Conservation (phyloP, 2,888 invertebrate species). For the Trachelus tabidus region DNA sequence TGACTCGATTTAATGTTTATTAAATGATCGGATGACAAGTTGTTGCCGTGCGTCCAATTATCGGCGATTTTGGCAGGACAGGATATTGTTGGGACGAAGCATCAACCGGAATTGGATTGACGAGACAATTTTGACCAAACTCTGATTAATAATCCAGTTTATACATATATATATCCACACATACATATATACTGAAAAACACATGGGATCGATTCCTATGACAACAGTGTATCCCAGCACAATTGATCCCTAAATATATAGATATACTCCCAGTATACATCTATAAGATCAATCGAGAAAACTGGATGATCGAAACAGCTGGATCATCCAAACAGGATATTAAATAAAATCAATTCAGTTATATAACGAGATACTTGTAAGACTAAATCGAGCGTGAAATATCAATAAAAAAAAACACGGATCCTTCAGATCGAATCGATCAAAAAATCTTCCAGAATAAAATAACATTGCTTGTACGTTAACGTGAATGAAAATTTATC, state of each 20-base stretch:
- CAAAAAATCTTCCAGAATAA: background rate
- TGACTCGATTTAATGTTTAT: constrained; percentile 36
- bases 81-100: background rate
- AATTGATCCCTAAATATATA: background rate
- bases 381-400: background rate
- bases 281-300: background rate
- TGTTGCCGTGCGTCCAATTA: constrained; percentile 13
- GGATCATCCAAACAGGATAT: background rate
- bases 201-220: background rate
- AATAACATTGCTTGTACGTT: background rate
- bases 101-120: background rate
- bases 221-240: background rate
- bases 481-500: background rate
- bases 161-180: background rate
- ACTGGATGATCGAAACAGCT: background rate
- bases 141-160: background rate
- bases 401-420: background rate
- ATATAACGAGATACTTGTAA: background rate
- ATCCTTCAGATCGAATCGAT: background rate
- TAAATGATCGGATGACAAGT: constrained; percentile 26
- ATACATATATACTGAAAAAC: background rate
- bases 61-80: background rate
- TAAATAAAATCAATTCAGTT: background rate
- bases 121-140: background rate
- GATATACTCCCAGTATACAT: background rate